Evolutionary conservation across 2,113 vertebrate species (phyloP).

Genomic region (Romanogobio albipinnatus): DNA sequence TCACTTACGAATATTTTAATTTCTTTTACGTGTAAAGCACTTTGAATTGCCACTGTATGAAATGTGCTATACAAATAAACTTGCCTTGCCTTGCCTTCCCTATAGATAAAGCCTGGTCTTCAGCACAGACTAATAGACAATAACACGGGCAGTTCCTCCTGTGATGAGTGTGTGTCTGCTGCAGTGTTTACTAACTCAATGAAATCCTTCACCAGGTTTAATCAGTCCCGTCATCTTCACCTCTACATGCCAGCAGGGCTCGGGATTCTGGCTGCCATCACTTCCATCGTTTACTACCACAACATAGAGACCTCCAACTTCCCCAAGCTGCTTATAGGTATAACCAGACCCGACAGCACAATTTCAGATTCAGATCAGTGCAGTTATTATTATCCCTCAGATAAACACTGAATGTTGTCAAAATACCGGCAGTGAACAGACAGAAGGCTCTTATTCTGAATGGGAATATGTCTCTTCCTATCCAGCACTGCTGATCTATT

Average conservation of each 20-base stretch:
- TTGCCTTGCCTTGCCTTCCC: no score
- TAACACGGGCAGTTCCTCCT: no score
- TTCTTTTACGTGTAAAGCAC: no score
- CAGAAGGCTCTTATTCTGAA: background rate
- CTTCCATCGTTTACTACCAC: slow-evolving; percentile 96
- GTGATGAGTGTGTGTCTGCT: background rate
- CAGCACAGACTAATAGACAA: background rate
- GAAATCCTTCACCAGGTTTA: slow-evolving; percentile 77
- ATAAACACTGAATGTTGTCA: background rate
- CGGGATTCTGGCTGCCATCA: slow-evolving; percentile 93
- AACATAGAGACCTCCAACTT: slow-evolving; percentile 99
- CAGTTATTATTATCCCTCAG: background rate
- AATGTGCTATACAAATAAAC: no score
- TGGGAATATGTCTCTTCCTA: background rate
- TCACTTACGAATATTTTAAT: no score
- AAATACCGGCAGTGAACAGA: background rate
- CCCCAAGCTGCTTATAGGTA: slow-evolving; percentile 94
- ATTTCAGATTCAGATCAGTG: background rate
- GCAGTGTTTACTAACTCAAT: background rate
- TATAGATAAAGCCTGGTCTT: background rate
- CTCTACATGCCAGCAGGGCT: slow-evolving; percentile 95
- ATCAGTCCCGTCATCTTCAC: slow-evolving; percentile 89
- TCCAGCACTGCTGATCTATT: slow-evolving; percentile 91
- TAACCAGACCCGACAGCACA: background rate
- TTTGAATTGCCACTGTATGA: no score